Base-by-base conservation (phyloP, 2,113 vertebrate species). In the Tapirus terrestris region DNA sequence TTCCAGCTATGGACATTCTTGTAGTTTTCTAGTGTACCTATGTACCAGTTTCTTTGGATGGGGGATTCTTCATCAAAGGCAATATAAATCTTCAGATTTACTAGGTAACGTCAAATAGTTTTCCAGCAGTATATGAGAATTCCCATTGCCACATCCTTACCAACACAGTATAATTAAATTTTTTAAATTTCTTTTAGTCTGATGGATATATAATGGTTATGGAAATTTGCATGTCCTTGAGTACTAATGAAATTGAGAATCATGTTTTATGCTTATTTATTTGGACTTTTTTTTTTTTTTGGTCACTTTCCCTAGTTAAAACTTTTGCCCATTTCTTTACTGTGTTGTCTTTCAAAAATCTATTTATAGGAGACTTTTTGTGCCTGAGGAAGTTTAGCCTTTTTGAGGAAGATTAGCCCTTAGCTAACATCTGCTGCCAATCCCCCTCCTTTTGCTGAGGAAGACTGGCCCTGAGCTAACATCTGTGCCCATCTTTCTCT, bases 221-320 rank as follows among this genome's bases (percentile, higher is more conserved):
- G 4, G 80, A 61, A 89, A 89, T 86, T 89, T 96, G 6, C n/a
- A 36, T 79, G 20, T 82, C 31, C n/a, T 8, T 79, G 21, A 60
- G 80, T 83, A 61, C 21, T 90, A 61, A 33, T 96, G 73, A 96
- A 89, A 79, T 31, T 88, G 25, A 58, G 14, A 20, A 61, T 89
- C 11, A 18, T 36, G 72, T 83, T 73, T 36, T 63, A 81, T 29
- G 39, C 53, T 96, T 73, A 53, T 89, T 75, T 85, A 82, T 76
- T 92, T 84, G 14, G 29, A 65, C 33, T 8, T 76, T 84, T 45
- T 27, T 45, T 14, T 45, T 23, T 67, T 88, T 61, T 80, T 31
- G 9, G 25, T 8, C 29, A 33, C 18, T 82, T 89, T 90, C 7
- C 8, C 10, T 81, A 12, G 27, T 80, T 89, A 76, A 68, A 81